Conservation (phyloP, 2,797 vertebrate genomes). For the Lophius americanus region DNA sequence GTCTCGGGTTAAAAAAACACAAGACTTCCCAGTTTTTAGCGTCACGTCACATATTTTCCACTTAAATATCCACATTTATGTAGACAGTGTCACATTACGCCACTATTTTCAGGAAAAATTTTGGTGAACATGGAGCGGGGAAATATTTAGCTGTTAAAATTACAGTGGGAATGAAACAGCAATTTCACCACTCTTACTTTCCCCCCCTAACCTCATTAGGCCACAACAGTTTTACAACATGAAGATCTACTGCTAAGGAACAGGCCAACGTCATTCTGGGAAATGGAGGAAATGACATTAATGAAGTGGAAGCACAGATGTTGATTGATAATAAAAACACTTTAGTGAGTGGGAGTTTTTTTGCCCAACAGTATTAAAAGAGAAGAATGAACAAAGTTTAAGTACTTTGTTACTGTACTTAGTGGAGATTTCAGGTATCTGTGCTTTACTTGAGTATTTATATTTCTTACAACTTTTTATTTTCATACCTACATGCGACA, state of each 20-base stretch:
- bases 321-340: conserved; percentile 7
- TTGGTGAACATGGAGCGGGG: not conserved
- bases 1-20: conserved; percentile 8
- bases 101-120: conserved; percentile 7
- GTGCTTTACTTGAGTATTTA: too few relatives aligned
- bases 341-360: not conserved
- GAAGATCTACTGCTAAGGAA: not conserved
- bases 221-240: not conserved
- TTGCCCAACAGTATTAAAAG: too few relatives aligned
- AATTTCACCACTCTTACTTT: not conserved
- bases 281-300: conserved; percentile 8
- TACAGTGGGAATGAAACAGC: not conserved
- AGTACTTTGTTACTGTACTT: too few relatives aligned
- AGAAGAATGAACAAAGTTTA: too few relatives aligned
- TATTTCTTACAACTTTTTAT: too few relatives aligned
- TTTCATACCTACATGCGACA: too few relatives aligned
- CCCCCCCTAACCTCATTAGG: not conserved
- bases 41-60: conserved; percentile 4
- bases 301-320: conserved; percentile 6
- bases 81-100: not conserved
- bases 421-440: too few relatives aligned
- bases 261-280: not conserved
- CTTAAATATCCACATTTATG: not conserved
- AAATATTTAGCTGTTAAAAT: conserved; percentile 9
- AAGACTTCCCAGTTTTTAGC: conserved; percentile 9